phyloP scores from a whole-genome alignment of 2,888 invertebrate genomes.

The Gari tellinella region DNA sequence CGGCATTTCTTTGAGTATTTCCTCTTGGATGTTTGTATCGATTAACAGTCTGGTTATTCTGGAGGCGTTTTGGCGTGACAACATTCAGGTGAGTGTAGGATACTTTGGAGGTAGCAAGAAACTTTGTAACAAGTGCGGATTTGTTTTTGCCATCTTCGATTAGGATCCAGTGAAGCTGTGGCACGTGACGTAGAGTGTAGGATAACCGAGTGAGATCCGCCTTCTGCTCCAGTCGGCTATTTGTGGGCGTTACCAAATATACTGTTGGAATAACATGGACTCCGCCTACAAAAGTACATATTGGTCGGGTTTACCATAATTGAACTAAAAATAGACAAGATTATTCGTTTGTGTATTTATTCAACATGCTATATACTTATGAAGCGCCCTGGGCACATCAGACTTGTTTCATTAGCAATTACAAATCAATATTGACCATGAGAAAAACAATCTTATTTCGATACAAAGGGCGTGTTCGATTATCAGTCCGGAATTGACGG shows the following conservation, averaged over 20 bases:
- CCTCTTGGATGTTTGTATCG: constrained; percentile 87
- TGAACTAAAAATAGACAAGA: too few relatives aligned
- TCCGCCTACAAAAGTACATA: too few relatives aligned
- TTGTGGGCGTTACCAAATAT: constrained; percentile 93
- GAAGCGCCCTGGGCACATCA: too few relatives aligned
- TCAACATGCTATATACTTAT: too few relatives aligned
- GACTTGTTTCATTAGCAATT: too few relatives aligned
- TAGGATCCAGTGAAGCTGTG: constrained; percentile 96
- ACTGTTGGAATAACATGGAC: constrained; percentile 53
- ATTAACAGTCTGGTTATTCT: constrained; percentile 73
- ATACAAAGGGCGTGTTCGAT: too few relatives aligned
- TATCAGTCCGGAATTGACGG: too few relatives aligned
- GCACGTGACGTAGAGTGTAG: constrained; percentile 92
- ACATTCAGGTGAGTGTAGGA: constrained; percentile 89
- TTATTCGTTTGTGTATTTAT: too few relatives aligned
- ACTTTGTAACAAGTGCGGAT: constrained; percentile 89
- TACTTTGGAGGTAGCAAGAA: constrained; percentile 89
- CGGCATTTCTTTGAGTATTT: constrained; percentile 80
- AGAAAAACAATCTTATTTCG: too few relatives aligned
- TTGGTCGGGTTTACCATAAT: too few relatives aligned
- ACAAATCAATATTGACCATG: too few relatives aligned
- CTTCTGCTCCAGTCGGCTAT: constrained; percentile 93
- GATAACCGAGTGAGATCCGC: constrained; percentile 96
- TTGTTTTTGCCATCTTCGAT: constrained; percentile 93
- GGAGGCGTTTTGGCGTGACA: constrained; percentile 88